Evolutionary conservation across 64 coral and sea anemone genomes (phyloP), one percentile per base, ranked within the genome.

Genomic region (Exaiptasia diaphana): DNA sequence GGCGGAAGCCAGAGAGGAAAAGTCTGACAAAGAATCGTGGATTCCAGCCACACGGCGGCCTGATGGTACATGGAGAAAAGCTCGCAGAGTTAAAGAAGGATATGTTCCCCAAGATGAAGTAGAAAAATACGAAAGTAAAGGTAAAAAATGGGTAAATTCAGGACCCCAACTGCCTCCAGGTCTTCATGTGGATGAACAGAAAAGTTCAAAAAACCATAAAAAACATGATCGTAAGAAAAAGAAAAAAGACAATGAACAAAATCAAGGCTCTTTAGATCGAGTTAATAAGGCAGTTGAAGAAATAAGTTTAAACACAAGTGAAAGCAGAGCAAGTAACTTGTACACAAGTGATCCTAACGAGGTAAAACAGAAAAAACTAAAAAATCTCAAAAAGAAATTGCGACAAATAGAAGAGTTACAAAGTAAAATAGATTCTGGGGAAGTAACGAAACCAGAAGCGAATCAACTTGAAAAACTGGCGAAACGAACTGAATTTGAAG

Each of bases 41-140:
- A 92, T 99, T 85, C 95, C 95, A 20, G 80, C 95, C 2, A 93
- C 95, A 50, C 82, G 68, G 69, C 74, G 95, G 68, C 89, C 90
- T 32, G 95, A 99, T 68, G 95, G 95, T 5, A 93, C 80, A 27
- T 99, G 95, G 95, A 83, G 95, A 53, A 99, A 99, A 60, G 85
- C 95, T 23, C 80, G 85, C 10, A 80, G 90, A 72, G 89, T 99
- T n/a, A 99, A 93, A 44, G 95, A 92, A 81, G 95, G 95, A 10
- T 99, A 89, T 31, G 85, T 99, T 26, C 95, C 95, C 35, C 95
- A 85, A 39, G 95, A 99, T 81, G 95, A 99, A 63, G 90, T 88
- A 31, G 85, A 91, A 55, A 93, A 93, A 81, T 99, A 99, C 61
- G 90, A 99, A 76, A 99, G 95, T 50, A 99, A 99, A 75, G 95